phyloP scores from a whole-genome alignment of 2,113 vertebrate genomes.

The Illadopsis cleaveri region DNA sequence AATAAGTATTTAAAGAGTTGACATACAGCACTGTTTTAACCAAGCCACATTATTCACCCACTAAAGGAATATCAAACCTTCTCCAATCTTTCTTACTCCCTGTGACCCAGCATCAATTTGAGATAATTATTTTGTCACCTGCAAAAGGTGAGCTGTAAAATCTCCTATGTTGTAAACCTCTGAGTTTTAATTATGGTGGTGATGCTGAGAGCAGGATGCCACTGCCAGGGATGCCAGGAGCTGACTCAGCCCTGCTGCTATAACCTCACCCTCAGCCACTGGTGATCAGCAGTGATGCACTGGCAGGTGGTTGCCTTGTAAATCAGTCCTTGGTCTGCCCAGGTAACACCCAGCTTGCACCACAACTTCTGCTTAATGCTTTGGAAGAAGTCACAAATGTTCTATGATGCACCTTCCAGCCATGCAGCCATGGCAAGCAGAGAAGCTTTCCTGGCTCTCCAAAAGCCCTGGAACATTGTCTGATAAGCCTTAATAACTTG shows the following conservation, averaged over 20 bases:
- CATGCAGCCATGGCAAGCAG: not conserved
- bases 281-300: not conserved
- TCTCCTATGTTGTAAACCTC: not conserved
- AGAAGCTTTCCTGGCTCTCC: not conserved
- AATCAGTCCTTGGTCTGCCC: not conserved
- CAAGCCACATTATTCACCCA: not conserved
- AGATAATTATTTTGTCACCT: not conserved
- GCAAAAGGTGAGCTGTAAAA: not conserved
- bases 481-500: not conserved
- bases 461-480: not conserved
- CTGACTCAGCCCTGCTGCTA: conserved; percentile 8
- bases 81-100: not conserved
- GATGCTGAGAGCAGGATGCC: not conserved
- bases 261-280: not conserved
- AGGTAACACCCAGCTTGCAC: not conserved
- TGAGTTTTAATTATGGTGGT: not conserved
- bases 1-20: not conserved
- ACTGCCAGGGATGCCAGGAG: not conserved
- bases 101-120: not conserved
- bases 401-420: not conserved
- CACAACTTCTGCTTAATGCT: not conserved
- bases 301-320: not conserved
- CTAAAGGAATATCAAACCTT: not conserved
- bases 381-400: not conserved
- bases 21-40: not conserved